These are phyloP conservation scores for Melanotaenia trifasciata DNA, from an alignment of 2,797 vertebrate species.

Conservation along the genomic window DNA sequence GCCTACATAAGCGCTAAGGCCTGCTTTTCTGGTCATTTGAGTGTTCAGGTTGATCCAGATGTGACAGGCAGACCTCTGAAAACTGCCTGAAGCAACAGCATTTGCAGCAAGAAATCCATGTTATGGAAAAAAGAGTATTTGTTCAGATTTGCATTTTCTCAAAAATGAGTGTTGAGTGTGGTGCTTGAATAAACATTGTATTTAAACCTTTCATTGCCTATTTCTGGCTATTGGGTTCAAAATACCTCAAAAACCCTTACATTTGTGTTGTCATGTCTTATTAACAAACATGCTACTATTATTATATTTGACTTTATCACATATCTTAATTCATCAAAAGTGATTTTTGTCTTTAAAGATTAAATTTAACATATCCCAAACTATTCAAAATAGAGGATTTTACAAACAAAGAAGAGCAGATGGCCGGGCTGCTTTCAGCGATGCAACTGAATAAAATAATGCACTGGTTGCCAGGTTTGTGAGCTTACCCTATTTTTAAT, in stretches of 20 bases:
- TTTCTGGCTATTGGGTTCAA: neutral
- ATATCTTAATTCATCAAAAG: neutral
- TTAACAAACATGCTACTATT: neutral
- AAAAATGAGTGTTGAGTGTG: neutral
- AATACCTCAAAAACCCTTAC: neutral
- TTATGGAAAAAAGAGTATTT: neutral
- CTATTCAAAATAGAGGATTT: neutral
- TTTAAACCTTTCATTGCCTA: neutral
- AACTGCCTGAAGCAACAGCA: neutral
- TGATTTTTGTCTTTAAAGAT: neutral
- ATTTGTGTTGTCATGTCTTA: slow-evolving; percentile 29
- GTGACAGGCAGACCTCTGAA: neutral
- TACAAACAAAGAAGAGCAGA: slow-evolving; percentile 68
- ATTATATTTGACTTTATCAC: neutral
- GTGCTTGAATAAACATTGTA: neutral
- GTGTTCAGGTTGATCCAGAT: neutral
- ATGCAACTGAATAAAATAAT: slow-evolving; percentile 64
- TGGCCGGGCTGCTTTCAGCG: slow-evolving; percentile 65
- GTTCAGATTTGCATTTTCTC: neutral
- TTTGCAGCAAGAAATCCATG: neutral
- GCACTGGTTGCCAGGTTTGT: slow-evolving; percentile 79
- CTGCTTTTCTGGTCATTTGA: neutral
- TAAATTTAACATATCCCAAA: neutral
- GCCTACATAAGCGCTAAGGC: neutral
- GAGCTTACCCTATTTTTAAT: neutral